Conservation (phyloP, 2,113 vertebrate genomes). For the Calyptommatus sinebrachiatus region DNA sequence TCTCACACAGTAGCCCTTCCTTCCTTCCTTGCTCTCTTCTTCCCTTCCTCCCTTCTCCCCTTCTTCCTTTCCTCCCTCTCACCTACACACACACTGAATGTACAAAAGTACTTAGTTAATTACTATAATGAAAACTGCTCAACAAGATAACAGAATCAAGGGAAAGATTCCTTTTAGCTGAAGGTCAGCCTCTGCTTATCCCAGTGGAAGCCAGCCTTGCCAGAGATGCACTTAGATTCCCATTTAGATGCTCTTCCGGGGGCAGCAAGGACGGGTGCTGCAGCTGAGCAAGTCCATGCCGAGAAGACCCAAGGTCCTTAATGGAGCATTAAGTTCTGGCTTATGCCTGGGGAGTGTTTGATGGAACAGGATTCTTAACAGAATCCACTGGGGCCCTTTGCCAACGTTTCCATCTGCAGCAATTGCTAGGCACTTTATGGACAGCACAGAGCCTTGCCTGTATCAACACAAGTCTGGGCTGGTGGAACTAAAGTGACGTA, state of each 20-base stretch:
- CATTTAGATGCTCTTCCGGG: neutral
- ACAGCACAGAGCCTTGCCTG: too few species aligned
- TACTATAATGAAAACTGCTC: neutral
- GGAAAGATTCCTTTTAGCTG: neutral
- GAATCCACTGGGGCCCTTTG: neutral
- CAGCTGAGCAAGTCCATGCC: neutral
- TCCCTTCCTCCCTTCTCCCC: accelerated
- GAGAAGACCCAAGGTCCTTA: neutral
- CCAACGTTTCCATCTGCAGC: neutral
- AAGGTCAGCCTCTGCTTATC: neutral
- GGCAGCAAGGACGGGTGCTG: too few species aligned
- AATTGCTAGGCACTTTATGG: too few species aligned
- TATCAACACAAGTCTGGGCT: too few species aligned
- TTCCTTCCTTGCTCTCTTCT: too few species aligned
- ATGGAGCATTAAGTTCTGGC: neutral
- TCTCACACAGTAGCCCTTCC: too few species aligned
- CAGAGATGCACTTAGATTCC: neutral
- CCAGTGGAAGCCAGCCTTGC: neutral
- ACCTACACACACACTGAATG: neutral
- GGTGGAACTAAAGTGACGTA: too few species aligned
- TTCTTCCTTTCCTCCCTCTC: neutral
- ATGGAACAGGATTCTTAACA: too few species aligned
- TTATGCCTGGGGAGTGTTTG: neutral
- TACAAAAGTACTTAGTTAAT: neutral
- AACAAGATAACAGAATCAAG: neutral